Base-by-base conservation (phyloP, 1,140 invertebrate genomes). In the Drosophila pandora region DNA sequence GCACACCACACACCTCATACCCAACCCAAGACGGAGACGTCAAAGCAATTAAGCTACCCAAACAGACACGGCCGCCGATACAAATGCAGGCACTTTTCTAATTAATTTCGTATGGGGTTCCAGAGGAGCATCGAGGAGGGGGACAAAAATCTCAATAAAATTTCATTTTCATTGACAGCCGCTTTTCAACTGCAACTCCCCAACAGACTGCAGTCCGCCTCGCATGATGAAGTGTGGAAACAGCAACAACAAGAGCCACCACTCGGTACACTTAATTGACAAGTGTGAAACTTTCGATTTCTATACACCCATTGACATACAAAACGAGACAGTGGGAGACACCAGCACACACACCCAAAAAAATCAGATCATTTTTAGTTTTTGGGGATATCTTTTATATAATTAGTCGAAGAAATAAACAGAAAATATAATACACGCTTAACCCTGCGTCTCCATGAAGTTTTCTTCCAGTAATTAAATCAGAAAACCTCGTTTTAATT, bases 231-330 rank as follows among this genome's bases (percentile, higher is more conserved):
- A 64, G 76, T 79, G 68, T 73, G 52, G 61, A 67, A 48, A 60
- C 61, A 60, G 52, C 72, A 77, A 32, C 53, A 65, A 65, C 71
- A 76, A 69, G 63, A 84, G 58, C 63, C 58, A 58, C 76, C 62
- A 55, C 68, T 77, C 85, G 77, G 67, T 88, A 83, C 79, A 88
- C 83, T 88, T 88, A 88, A 88, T 88, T 88, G 83, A 88, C 83
- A 88, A 88, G 83, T 88, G 83, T 88, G 83, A 88, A 88, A 88
- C 83, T 88, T 88, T 88, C 83, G 79, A 88, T 88, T 88, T 88
- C 79, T 88, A 79, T 88, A 88, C 83, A 87, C 83, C 83, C 83
- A 88, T 88, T 88, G 83, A 88, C 83, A 88, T 71, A 88, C 76
- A 88, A 79, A 87, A 62, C 55, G 65, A 67, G 58, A 34, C 65